Evolutionary conservation across 2,888 invertebrate genomes (phyloP).

Genomic region (Philopedon plagiatum): DNA sequence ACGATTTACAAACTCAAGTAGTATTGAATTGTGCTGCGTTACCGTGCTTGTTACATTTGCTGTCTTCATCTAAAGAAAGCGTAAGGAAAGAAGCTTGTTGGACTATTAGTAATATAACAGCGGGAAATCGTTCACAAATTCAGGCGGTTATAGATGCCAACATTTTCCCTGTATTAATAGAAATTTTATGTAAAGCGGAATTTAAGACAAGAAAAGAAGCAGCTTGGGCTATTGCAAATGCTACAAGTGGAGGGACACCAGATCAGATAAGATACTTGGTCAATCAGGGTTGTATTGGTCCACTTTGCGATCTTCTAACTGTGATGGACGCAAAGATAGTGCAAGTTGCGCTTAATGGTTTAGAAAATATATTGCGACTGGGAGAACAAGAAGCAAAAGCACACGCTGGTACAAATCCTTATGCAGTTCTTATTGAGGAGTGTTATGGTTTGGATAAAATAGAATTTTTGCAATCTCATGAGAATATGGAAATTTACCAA

Average conservation of each 20-base stretch:
- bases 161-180: slow-evolving; percentile 92
- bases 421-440: slow-evolving; percentile 93
- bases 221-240: slow-evolving; percentile 98
- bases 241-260: slow-evolving; percentile 94
- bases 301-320: slow-evolving; percentile 92
- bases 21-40: slow-evolving; percentile 88
- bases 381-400: slow-evolving; percentile 84
- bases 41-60: slow-evolving; percentile 84
- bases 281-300: slow-evolving; percentile 89
- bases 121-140: slow-evolving; percentile 94
- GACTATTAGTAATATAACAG: slow-evolving; percentile 97
- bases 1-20: slow-evolving; percentile 96
- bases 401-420: slow-evolving; percentile 86
- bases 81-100: slow-evolving; percentile 97
- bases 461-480: slow-evolving; percentile 97
- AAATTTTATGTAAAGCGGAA: slow-evolving; percentile 90
- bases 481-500: slow-evolving; percentile 96
- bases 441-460: slow-evolving; percentile 98
- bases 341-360: slow-evolving; percentile 94
- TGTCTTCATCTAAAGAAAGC: slow-evolving; percentile 84
- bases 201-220: slow-evolving; percentile 96
- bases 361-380: slow-evolving; percentile 94
- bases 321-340: slow-evolving; percentile 95
- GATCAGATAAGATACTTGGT: slow-evolving; percentile 88
- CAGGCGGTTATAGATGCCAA: slow-evolving; percentile 95